Base-by-base conservation (phyloP, 1,140 invertebrate species). In the Polyergus mexicanus region DNA sequence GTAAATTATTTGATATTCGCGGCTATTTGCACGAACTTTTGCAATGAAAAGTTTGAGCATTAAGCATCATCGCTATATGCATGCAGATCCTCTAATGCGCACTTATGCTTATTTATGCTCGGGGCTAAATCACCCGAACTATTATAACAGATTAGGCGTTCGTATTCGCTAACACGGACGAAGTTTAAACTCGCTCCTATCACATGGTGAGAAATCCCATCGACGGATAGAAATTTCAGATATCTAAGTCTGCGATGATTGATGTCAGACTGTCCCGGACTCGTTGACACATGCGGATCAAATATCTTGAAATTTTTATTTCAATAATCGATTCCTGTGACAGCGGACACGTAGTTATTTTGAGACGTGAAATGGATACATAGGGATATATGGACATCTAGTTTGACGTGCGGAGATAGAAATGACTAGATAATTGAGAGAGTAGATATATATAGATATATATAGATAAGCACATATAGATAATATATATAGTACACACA, bases 41-140 rank as follows among this genome's bases (percentile, higher is more conserved):
- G 58, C 44, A 83, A 76, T 58, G 87, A 68, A 86, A 89, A 89
- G 87, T 89, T 89, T 32, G 58, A 13, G 38, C 77, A 83, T 89
- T 88, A 89, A 86, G 32, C 75, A 85, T 75, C 69, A 38, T n/a
- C 16, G 68, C 16, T 47, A 22, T 75, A 56, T 65, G 65, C 16
- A 25, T 60, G 74, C 75, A 47, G 76, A 35, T 88, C 19, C 69
- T 80, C 22, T 71, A 81, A 86, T 60, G 71, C 38, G 44, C 58
- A 56, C 76, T 41, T 62, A 47, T 60, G 58, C 41, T 84, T 90
- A 90, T 90, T 90, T 87, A 87, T 76, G 56, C 41, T 44, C n/a
- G 8, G 28, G 11, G n/a, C 56, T 90, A 90, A 87, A 89, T 90
- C 85, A 90, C 19, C 38, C 19, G 22, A 10, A 32, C 56, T 77